A percentile compares a stretch with the other conserved stretches of the same genome.
Conservation (phyloP, 2,888 invertebrate genomes). For the Octonoba sinensis region DNA sequence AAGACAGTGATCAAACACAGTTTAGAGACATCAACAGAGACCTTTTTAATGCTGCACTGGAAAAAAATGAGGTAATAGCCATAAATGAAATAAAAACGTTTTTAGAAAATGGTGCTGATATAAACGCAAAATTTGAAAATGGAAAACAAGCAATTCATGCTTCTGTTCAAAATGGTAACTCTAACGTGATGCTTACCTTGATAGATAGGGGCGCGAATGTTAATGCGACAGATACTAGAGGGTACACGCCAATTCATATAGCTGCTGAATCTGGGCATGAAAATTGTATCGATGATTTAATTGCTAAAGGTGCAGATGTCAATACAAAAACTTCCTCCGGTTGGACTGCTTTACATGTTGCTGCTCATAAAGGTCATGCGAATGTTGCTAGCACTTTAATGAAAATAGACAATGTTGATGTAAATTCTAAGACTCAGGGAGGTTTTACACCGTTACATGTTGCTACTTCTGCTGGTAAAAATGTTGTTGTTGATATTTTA, state of each 20-base stretch:
- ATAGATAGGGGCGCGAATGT: background rate
- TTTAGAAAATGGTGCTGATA: background rate
- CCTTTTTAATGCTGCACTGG: background rate
- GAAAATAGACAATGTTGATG: background rate
- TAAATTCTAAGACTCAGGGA: background rate
- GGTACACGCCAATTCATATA: background rate
- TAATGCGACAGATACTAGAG: background rate
- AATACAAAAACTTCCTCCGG: background rate
- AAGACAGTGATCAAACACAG: background rate
- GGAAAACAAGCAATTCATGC: conserved; percentile 3
- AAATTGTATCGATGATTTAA: background rate
- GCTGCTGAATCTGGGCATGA: background rate
- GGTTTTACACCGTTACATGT: conserved; percentile 5
- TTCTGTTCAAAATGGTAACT: background rate
- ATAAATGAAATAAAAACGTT: background rate
- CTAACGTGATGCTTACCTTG: background rate
- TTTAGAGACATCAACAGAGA: conserved; percentile 7
- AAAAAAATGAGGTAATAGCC: background rate
- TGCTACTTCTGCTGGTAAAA: background rate
- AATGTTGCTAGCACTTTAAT: background rate
- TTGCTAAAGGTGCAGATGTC: background rate
- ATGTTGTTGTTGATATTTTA: background rate
- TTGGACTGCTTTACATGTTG: background rate
- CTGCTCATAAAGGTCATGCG: background rate
- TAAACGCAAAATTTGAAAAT: background rate